These are phyloP conservation scores for Hirudo medicinalis DNA, from an alignment of 1,140 invertebrate genomes.

Conservation along the genomic window DNA sequence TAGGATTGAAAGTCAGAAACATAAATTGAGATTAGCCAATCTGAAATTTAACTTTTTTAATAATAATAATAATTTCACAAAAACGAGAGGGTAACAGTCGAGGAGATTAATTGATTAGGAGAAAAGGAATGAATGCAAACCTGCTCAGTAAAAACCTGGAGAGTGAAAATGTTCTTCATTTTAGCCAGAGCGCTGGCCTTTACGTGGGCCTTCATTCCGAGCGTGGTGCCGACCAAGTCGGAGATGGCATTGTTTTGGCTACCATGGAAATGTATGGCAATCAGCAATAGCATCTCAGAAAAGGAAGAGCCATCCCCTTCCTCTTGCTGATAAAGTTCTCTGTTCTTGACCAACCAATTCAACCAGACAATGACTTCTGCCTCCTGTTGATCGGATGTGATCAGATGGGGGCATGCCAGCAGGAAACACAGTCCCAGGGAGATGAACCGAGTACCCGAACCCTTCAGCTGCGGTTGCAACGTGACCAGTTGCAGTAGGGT, in stretches of 20 bases:
- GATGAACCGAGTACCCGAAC: constrained; percentile 79
- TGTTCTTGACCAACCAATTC: constrained; percentile 76
- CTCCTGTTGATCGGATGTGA: constrained; percentile 64
- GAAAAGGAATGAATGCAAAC: constrained; percentile 38
- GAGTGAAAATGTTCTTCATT: constrained; percentile 87
- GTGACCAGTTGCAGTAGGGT: constrained; percentile 70
- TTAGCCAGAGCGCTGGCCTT: constrained; percentile 74
- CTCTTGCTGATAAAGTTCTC: constrained; percentile 55
- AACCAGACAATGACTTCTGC: constrained; percentile 84
- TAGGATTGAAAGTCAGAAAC: constrained; percentile 23
- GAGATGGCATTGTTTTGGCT: constrained; percentile 76
- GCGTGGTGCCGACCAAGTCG: constrained; percentile 78
- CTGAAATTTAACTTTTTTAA: neutral
- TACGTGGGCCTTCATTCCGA: constrained; percentile 85
- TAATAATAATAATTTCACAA: too few relatives aligned
- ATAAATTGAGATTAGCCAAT: neutral
- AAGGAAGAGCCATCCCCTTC: constrained; percentile 46
- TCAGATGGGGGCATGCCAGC: constrained; percentile 76
- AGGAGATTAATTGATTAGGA: neutral
- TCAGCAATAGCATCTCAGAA: constrained; percentile 86
- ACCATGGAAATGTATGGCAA: constrained; percentile 92
- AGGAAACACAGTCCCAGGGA: constrained; percentile 85
- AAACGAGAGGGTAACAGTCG: neutral
- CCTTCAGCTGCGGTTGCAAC: constrained; percentile 70
- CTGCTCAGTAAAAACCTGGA: constrained; percentile 93